A percentile compares a stretch with the other conserved stretches of the same genome.
Conservation (phyloP, 2,113 vertebrate species). For the Amphiprion ocellaris region DNA sequence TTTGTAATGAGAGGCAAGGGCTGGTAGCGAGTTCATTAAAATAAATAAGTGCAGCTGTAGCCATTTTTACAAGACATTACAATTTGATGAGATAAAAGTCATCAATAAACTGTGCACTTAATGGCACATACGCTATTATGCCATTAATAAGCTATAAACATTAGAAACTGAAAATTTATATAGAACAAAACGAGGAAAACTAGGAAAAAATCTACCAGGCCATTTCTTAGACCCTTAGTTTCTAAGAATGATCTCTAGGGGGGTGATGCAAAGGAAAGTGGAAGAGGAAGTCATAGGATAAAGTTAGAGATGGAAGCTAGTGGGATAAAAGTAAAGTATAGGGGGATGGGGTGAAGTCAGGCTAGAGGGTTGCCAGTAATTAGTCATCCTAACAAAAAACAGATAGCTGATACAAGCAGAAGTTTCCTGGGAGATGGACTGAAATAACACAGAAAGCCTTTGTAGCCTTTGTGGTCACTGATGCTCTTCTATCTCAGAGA, state of each 20-base stretch:
- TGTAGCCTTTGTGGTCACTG: constrained; percentile 32
- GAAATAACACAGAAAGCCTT: constrained; percentile 36
- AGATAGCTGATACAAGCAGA: constrained; percentile 30
- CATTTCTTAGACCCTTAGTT: constrained; percentile 8
- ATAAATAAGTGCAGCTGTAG: background rate
- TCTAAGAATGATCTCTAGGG: constrained; percentile 5
- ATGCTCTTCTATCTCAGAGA: constrained; percentile 31
- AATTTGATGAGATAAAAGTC: background rate
- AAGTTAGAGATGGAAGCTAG: constrained; percentile 23
- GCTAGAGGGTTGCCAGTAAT: constrained; percentile 36
- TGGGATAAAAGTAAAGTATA: constrained; percentile 15
- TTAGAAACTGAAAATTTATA: background rate
- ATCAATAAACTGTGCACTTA: constrained; percentile 19
- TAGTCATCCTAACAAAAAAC: constrained; percentile 19
- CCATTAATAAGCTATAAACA: background rate
- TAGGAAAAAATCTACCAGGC: background rate
- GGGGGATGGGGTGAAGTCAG: background rate
- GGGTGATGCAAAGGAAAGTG: background rate
- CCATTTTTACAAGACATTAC: constrained; percentile 16
- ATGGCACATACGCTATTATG: background rate
- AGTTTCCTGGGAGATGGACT: constrained; percentile 40
- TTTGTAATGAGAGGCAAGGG: constrained; percentile 19
- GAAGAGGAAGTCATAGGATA: background rate
- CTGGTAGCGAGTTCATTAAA: constrained; percentile 7
- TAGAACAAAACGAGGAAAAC: background rate